Conservation (phyloP, 2,888 invertebrate genomes). For the Eristalis arbustorum region DNA sequence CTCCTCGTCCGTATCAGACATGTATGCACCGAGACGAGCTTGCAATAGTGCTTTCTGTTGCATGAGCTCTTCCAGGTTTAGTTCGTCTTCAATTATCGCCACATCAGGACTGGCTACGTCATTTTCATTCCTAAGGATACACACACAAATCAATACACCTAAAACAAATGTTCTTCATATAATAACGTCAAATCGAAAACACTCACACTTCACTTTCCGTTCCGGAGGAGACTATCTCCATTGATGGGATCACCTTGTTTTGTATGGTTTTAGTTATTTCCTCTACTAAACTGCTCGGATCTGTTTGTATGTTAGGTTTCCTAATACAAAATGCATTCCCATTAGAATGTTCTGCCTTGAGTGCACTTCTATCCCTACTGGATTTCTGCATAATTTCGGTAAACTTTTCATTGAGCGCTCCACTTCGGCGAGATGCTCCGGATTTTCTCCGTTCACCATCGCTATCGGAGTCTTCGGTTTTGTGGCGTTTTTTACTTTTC, state of each 20-base stretch:
- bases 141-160: neutral
- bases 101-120: conserved; percentile 88
- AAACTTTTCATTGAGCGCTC: conserved; percentile 77
- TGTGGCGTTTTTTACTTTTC: conserved; percentile 82
- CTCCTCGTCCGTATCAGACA: conserved; percentile 85
- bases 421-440: conserved; percentile 75
- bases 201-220: conserved; percentile 83
- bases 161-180: too few species aligned
- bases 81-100: conserved; percentile 89
- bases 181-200: neutral
- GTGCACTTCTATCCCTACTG: conserved; percentile 73
- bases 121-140: conserved; percentile 78
- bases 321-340: conserved; percentile 75
- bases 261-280: conserved; percentile 81
- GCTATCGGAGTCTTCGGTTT: conserved; percentile 75
- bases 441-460: conserved; percentile 64
- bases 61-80: conserved; percentile 94
- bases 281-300: conserved; percentile 81
- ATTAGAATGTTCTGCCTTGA: conserved; percentile 74
- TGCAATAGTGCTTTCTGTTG: conserved; percentile 92
- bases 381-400: conserved; percentile 78
- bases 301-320: conserved; percentile 78
- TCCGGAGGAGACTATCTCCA: conserved; percentile 86
- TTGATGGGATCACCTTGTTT: conserved; percentile 78
- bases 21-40: conserved; percentile 88